phyloP scores from a whole-genome alignment of 2,797 vertebrate species.

The Tenualosa thibaudeaui region DNA sequence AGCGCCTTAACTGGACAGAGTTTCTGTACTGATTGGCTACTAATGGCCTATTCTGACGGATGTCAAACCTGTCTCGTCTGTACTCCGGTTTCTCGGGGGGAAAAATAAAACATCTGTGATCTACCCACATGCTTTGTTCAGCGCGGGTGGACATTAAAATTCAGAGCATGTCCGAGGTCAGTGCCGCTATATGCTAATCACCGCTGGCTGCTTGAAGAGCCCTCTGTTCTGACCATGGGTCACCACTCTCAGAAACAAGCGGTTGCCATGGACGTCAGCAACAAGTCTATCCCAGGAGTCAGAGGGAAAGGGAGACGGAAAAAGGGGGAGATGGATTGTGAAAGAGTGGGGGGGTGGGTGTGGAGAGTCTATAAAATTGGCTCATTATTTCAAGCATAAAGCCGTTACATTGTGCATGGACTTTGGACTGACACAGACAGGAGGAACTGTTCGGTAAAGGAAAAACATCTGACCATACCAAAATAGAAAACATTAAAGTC shows the following conservation, averaged over 20 bases:
- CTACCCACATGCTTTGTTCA: background rate
- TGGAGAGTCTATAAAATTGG: conserved; percentile 59
- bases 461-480: conserved; percentile 44
- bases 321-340: background rate
- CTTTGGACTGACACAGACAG: conserved; percentile 14
- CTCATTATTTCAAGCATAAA: conserved; percentile 74
- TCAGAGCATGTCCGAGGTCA: conserved; percentile 65
- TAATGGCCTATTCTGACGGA: background rate
- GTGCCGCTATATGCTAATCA: conserved; percentile 72
- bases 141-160: conserved; percentile 59
- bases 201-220: conserved; percentile 65
- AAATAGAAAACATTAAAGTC: conserved; percentile 52
- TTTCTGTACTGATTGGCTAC: background rate
- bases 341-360: conserved; percentile 44
- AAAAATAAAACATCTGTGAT: background rate
- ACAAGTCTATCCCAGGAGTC: conserved; percentile 58
- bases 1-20: background rate
- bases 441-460: conserved; percentile 1
- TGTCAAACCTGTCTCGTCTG: conserved; percentile 14
- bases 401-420: conserved; percentile 67
- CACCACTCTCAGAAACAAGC: conserved; percentile 69
- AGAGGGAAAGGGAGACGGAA: conserved; percentile 36
- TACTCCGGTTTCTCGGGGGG: background rate
- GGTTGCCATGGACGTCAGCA: conserved; percentile 77
- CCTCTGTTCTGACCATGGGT: conserved; percentile 74